Conservation (phyloP, 2,797 vertebrate species). For the Cercopithecus petaurista region DNA sequence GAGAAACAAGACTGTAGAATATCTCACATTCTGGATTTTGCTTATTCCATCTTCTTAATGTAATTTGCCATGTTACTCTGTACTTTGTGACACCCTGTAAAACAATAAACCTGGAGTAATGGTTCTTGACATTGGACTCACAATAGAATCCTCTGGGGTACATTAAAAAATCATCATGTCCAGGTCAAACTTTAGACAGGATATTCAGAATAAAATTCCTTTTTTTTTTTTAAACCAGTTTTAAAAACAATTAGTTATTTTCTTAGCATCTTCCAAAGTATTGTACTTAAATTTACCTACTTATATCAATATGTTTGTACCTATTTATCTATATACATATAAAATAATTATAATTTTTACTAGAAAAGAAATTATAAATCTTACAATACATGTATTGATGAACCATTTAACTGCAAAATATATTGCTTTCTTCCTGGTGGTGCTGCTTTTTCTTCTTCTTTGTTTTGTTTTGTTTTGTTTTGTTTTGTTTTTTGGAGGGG, state of each 20-base stretch:
- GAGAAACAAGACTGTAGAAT: not conserved
- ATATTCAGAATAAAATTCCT: not conserved
- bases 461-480: not conserved
- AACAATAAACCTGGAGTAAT: not conserved
- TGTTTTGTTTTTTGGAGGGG: not conserved
- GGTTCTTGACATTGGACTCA: not conserved
- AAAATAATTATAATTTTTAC: not conserved
- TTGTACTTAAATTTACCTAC: not conserved
- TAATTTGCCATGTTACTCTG: not conserved
- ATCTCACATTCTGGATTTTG: not conserved
- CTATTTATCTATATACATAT: not conserved
- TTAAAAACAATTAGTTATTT: not conserved
- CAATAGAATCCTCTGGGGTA: not conserved
- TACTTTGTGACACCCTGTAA: not conserved
- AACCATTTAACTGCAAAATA: not conserved
- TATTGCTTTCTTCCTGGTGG: not conserved
- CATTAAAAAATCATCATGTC: not conserved
- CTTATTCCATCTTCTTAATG: not conserved
- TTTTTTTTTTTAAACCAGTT: not conserved
- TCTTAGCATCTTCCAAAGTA: not conserved
- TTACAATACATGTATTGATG: not conserved
- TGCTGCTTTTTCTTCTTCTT: not conserved
- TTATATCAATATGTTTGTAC: not conserved
- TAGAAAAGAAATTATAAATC: not conserved
- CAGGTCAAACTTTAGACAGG: not conserved